These are phyloP conservation scores for Seriola rivoliana DNA, from an alignment of 2,113 vertebrate species.

Conservation along the genomic window DNA sequence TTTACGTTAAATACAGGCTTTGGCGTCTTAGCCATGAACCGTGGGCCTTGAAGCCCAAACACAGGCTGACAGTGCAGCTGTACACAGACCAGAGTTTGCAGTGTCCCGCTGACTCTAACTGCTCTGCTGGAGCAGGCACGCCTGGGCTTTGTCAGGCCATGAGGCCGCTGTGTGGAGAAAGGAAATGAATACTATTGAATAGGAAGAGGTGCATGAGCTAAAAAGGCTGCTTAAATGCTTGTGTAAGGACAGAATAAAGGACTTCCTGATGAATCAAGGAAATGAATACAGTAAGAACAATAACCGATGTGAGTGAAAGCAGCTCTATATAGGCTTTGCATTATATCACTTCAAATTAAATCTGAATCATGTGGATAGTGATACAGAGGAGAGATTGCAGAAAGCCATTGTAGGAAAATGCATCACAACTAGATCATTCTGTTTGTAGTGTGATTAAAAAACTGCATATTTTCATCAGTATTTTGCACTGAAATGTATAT, in stretches of 20 bases:
- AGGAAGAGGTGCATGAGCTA: not conserved
- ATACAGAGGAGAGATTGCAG: slow-evolving; percentile 48
- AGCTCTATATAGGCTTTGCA: not conserved
- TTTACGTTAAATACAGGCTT: slow-evolving; percentile 63
- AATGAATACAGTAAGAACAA: slow-evolving; percentile 34
- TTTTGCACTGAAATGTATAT: not conserved
- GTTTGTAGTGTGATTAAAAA: not conserved
- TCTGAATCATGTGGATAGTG: slow-evolving; percentile 7
- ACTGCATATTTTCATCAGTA: slow-evolving; percentile 10
- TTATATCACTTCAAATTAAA: slow-evolving; percentile 4
- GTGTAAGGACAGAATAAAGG: slow-evolving; percentile 34
- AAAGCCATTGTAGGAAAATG: not conserved
- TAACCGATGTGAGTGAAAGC: slow-evolving; percentile 21
- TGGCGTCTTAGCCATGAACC: slow-evolving; percentile 64
- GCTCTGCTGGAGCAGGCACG: slow-evolving; percentile 15
- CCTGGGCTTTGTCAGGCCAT: slow-evolving; percentile 65
- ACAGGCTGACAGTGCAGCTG: slow-evolving; percentile 57
- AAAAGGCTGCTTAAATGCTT: slow-evolving; percentile 25
- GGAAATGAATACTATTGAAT: slow-evolving; percentile 49
- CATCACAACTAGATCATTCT: not conserved
- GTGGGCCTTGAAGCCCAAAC: slow-evolving; percentile 68
- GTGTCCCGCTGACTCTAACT: slow-evolving; percentile 38
- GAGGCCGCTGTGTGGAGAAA: slow-evolving; percentile 3
- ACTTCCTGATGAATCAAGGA: slow-evolving; percentile 39
- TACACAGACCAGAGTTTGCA: slow-evolving; percentile 38